Evolutionary conservation across 2,113 vertebrate species (phyloP).

Genomic region (Sceloporus tristichus): DNA sequence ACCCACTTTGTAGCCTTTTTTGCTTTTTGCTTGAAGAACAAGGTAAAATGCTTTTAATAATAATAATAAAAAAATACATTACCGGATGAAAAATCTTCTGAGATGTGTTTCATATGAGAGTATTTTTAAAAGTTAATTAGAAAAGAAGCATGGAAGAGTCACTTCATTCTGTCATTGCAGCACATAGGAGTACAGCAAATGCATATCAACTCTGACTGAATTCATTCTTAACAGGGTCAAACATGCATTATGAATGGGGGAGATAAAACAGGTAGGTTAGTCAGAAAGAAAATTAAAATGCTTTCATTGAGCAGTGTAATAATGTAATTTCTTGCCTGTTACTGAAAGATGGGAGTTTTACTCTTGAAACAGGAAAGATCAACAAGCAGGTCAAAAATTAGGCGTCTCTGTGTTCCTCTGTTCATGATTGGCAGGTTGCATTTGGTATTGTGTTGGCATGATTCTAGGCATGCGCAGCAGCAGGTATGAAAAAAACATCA

Average conservation of each 20-base stretch:
- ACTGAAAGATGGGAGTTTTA: not conserved
- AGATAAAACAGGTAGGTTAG: slow-evolving; percentile 14
- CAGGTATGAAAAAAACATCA: not conserved
- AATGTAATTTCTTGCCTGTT: slow-evolving; percentile 19
- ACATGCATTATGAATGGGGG: not conserved
- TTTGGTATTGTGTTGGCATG: not conserved
- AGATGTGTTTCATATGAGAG: not conserved
- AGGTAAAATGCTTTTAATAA: not conserved
- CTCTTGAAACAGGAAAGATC: slow-evolving; percentile 12
- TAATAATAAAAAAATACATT: not conserved
- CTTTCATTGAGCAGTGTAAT: slow-evolving; percentile 5
- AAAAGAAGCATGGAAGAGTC: not conserved
- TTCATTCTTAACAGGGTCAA: slow-evolving; percentile 19
- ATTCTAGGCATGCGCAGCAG: not conserved
- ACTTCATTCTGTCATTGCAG: slow-evolving; percentile 9
- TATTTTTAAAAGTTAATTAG: slow-evolving; percentile 14
- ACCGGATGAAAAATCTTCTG: not conserved
- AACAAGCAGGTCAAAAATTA: slow-evolving; percentile 23
- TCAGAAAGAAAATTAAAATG: slow-evolving; percentile 13
- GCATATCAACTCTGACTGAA: slow-evolving; percentile 5
- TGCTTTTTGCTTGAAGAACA: not conserved
- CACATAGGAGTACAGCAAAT: not conserved
- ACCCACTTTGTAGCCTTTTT: not conserved
- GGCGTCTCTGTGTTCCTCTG: not conserved
- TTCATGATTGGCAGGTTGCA: not conserved